These are phyloP conservation scores for Paradoxurus hermaphroditus DNA, from an alignment of 2,113 vertebrate genomes.

Conservation along the genomic window DNA sequence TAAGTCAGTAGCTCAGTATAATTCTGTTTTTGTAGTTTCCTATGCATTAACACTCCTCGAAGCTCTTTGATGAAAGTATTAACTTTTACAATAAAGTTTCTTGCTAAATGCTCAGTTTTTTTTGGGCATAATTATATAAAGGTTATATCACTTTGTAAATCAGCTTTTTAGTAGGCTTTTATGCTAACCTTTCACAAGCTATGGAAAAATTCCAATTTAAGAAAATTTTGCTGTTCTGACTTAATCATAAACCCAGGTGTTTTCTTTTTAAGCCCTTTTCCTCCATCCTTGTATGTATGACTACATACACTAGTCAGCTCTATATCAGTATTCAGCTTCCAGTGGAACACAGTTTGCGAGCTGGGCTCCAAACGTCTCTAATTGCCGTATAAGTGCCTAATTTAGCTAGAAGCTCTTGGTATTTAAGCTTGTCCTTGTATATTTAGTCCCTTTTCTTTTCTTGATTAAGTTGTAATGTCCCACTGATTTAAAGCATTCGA, in stretches of 20 bases:
- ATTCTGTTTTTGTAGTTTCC: not conserved
- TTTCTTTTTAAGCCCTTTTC: too few species aligned
- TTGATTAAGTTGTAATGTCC: not conserved
- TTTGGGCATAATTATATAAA: not conserved
- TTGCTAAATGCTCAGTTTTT: not conserved
- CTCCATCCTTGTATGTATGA: not conserved
- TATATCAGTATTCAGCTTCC: not conserved
- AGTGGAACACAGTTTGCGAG: not conserved
- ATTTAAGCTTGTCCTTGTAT: conserved; percentile 2
- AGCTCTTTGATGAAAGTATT: not conserved
- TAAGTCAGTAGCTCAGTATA: not conserved
- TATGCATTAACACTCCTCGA: not conserved
- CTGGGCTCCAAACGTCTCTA: not conserved
- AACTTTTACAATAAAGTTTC: not conserved
- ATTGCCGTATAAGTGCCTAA: not conserved
- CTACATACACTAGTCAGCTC: too few species aligned
- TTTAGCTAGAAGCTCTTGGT: not conserved
- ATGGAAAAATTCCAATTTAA: not conserved
- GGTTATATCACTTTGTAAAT: not conserved
- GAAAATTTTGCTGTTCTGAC: conserved; percentile 23
- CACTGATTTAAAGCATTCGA: not conserved
- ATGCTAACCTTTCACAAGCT: not conserved
- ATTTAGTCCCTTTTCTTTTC: not conserved
- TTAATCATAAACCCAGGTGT: not conserved
- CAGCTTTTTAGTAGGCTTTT: not conserved